These are phyloP conservation scores for Micromesistius poutassou DNA, from an alignment of 2,797 vertebrate genomes.

Conservation along the genomic window DNA sequence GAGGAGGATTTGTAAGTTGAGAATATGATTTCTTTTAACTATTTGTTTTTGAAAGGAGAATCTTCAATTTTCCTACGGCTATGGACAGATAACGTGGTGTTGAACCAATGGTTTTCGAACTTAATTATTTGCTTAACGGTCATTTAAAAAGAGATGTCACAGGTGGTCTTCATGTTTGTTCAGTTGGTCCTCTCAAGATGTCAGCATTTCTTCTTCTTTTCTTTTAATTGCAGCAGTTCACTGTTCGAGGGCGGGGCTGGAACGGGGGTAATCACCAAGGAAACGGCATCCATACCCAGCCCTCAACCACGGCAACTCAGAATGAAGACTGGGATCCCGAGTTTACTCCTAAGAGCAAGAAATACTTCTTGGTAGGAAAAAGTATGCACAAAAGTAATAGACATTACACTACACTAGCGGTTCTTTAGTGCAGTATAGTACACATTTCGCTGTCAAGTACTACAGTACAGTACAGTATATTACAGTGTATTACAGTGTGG, in stretches of 20 bases:
- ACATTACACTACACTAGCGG: neutral
- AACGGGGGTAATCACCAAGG: slow-evolving; percentile 83
- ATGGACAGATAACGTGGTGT: too few relatives aligned
- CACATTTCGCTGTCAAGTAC: neutral
- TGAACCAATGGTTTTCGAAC: too few relatives aligned
- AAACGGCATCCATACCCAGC: slow-evolving; percentile 59
- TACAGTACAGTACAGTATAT: neutral
- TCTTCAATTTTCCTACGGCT: neutral
- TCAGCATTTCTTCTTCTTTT: slow-evolving; percentile 9
- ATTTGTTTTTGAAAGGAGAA: neutral
- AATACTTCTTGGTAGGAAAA: slow-evolving; percentile 89
- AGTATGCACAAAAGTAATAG: neutral
- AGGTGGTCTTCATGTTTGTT: neutral
- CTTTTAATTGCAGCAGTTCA: slow-evolving; percentile 76
- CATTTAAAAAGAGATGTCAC: too few relatives aligned
- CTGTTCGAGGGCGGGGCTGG: slow-evolving; percentile 87
- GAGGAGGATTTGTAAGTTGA: slow-evolving; percentile 87
- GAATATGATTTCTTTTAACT: neutral
- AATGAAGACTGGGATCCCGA: slow-evolving; percentile 93
- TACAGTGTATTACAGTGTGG: neutral
- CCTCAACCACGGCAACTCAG: slow-evolving; percentile 67
- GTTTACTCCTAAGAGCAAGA: slow-evolving; percentile 90
- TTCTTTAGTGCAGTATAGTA: neutral
- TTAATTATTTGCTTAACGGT: too few relatives aligned
- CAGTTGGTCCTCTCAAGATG: neutral